Percentiles rank a stretch among this genome's conserved stretches.
Evolutionary conservation across 2,888 invertebrate genomes (phyloP).

Genomic region (Antheraea assamensis): DNA sequence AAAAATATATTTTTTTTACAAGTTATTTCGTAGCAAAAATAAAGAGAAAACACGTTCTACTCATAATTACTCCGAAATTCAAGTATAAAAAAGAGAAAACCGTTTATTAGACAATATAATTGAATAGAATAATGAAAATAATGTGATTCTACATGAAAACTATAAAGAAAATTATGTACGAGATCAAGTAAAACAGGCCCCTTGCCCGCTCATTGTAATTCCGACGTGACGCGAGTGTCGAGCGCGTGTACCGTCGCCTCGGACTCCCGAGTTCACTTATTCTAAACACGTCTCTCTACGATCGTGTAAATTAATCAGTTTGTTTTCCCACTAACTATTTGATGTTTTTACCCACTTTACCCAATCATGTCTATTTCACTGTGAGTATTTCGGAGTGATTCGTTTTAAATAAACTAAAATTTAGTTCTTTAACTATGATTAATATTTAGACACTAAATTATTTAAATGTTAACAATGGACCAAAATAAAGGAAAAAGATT

Average conservation of each 20-base stretch:
- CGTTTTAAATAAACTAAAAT: not conserved
- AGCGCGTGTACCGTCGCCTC: not conserved
- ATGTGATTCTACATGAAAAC: too few relatives aligned
- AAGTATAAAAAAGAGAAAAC: too few relatives aligned
- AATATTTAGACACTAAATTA: not conserved
- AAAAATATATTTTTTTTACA: too few relatives aligned
- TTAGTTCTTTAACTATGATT: not conserved
- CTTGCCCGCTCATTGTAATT: not conserved
- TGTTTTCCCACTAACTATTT: slow-evolving; percentile 5
- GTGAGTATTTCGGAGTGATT: not conserved
- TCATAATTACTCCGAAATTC: too few relatives aligned
- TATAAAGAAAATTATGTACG: too few relatives aligned
- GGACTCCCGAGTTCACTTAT: not conserved
- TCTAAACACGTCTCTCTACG: not conserved
- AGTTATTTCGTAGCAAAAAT: too few relatives aligned
- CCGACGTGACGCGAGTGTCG: not conserved
- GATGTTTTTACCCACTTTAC: not conserved
- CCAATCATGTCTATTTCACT: not conserved
- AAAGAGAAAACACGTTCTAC: too few relatives aligned
- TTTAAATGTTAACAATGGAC: too few relatives aligned
- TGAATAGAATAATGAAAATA: too few relatives aligned
- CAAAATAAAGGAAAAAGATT: too few relatives aligned
- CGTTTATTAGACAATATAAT: too few relatives aligned
- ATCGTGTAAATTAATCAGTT: not conserved
- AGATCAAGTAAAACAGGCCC: too few relatives aligned